Evolutionary conservation across 2,888 invertebrate species (phyloP), one percentile per base, ranked within the genome.

Genomic region (Linhomoeus sp.): DNA sequence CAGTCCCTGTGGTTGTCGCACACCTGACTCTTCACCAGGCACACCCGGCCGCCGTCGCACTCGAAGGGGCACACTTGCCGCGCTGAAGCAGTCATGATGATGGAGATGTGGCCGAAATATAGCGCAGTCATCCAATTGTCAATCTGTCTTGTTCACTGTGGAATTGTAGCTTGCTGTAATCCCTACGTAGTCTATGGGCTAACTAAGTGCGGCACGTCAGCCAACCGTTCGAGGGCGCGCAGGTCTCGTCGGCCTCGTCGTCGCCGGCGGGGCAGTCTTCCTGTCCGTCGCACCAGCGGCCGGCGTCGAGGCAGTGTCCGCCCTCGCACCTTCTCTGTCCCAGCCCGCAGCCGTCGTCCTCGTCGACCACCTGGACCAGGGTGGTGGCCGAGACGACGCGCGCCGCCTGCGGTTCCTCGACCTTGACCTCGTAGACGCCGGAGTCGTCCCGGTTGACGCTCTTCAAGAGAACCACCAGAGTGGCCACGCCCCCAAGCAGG

Each of bases 1-100:
- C 70, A 70, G 45, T 66, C 62, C 44, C 68, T 68, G 37, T 73
- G 72, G 19, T 67, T 62, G 59, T 86, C 77, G 59, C 86, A 86
- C 22, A 85, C 77, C 46, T 75, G 75, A 20, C 75, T 70, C 63
- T 79, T 81, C 0, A 78, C 74, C 53, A 92, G 85, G 63, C 92
- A 94, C 56, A 29, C 12, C 29, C 29, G n/a, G 5, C 15, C 40
- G 5, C 20, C 40, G 40, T 40, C 23, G 15, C 40, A 40, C 14
- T 5, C 3, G 37, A 37, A 19, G 3, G 37, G 5, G 37, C 17
- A 29, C 29, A 12, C 29, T 5, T 29, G 7, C 29, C 29, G 7
- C 12, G 29, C 29, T 9, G n/a, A n/a, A n/a, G n/a, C n/a, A n/a
- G n/a, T n/a, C n/a, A n/a, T n/a, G n/a, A n/a, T n/a, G n/a, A n/a